These are phyloP conservation scores for Teleogryllus oceanicus DNA, from an alignment of 2,888 invertebrate genomes.

Conservation along the genomic window DNA sequence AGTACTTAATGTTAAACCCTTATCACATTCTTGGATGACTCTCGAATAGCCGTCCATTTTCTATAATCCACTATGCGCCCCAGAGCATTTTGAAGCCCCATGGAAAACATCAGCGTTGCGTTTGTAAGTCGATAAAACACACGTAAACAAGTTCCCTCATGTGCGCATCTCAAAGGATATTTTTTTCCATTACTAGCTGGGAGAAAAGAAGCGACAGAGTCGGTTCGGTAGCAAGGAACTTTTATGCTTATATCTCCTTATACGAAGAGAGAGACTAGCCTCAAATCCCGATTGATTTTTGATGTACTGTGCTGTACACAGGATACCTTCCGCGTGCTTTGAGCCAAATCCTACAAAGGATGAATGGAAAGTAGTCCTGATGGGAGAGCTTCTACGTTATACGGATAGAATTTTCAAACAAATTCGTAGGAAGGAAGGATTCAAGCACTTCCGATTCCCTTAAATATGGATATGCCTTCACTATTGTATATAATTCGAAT, in stretches of 20 bases:
- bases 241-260: constrained; percentile 9
- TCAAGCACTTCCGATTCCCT: too few species aligned
- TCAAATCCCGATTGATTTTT: constrained; percentile 1
- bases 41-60: neutral
- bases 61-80: neutral
- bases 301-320: neutral
- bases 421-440: too few species aligned
- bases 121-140: constrained; percentile 9
- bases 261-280: neutral
- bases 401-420: too few species aligned
- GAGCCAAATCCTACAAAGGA: constrained; percentile 18
- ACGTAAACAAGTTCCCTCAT: constrained; percentile 1
- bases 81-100: neutral
- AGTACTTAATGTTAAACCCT: neutral
- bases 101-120: neutral
- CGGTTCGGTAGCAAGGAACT: neutral
- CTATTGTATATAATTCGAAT: too few species aligned
- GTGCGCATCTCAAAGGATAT: neutral
- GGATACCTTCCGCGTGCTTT: constrained; percentile 3
- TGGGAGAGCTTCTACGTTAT: neutral
- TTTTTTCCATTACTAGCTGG: neutral
- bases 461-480: too few species aligned
- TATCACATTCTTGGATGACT: neutral
- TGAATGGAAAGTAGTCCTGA: neutral
- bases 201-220: neutral